These are phyloP conservation scores for Anhinga rufa DNA, from an alignment of 2,113 vertebrate genomes.

Conservation along the genomic window DNA sequence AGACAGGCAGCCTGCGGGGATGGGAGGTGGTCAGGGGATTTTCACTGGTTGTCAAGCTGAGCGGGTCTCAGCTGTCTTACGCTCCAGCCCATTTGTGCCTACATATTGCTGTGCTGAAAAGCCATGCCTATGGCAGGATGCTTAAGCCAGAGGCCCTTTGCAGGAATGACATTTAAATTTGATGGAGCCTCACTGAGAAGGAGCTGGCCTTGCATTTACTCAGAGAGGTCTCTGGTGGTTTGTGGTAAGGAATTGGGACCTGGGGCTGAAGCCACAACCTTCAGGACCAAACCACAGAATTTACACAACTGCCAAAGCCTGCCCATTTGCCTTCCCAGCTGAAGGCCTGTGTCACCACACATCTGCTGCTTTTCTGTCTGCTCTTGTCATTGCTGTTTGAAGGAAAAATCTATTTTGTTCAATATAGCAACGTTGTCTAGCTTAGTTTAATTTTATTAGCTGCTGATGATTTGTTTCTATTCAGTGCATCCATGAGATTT, in stretches of 20 bases:
- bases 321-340: not conserved
- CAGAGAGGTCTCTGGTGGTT: not conserved
- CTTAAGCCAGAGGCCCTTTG: not conserved
- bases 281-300: conserved; percentile 22
- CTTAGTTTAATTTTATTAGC: not conserved
- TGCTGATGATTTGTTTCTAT: not conserved
- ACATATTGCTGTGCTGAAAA: not conserved
- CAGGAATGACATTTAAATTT: not conserved
- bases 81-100: not conserved
- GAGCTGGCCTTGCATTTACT: not conserved
- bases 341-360: not conserved
- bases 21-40: not conserved
- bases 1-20: not conserved
- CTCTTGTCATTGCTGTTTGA: not conserved
- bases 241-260: conserved; percentile 20
- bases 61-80: not conserved
- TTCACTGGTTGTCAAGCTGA: not conserved
- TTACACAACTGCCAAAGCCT: not conserved
- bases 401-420: not conserved
- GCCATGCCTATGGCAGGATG: not conserved
- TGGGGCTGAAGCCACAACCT: conserved; percentile 23
- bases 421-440: not conserved
- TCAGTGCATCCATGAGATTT: not conserved
- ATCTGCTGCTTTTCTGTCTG: not conserved
- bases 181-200: not conserved